These are phyloP conservation scores for Altica lythri DNA, from an alignment of 2,888 invertebrate species.

Conservation along the genomic window DNA sequence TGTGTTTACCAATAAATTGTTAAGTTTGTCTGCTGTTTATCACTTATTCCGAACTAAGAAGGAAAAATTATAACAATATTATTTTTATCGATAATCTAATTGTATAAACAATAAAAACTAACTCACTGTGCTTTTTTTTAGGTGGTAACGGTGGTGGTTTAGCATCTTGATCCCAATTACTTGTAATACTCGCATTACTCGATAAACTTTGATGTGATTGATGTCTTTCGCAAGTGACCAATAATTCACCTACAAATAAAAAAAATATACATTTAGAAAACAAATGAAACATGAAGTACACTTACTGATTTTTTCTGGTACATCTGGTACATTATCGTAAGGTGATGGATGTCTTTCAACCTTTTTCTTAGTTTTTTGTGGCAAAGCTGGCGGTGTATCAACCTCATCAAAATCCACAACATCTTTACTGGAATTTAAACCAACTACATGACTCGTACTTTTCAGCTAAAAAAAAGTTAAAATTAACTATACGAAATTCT, in stretches of 20 bases:
- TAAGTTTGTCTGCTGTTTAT: no score
- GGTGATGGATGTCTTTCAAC: slow-evolving; percentile 69
- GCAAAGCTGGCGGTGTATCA: slow-evolving; percentile 64
- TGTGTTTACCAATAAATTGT: no score
- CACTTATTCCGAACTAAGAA: no score
- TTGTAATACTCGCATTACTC: slow-evolving; percentile 38
- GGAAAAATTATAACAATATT: no score
- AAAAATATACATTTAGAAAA: slow-evolving; percentile 3
- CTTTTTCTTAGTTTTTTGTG: slow-evolving; percentile 64
- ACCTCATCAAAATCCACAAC: slow-evolving; percentile 39
- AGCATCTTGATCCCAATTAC: slow-evolving; percentile 60
- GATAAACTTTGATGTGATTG: slow-evolving; percentile 54
- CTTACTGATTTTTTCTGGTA: slow-evolving; percentile 47
- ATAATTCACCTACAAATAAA: slow-evolving; percentile 44
- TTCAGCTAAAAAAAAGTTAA: slow-evolving; percentile 13
- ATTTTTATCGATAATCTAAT: no score
- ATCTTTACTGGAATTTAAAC: slow-evolving; percentile 41
- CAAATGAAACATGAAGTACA: not conserved
- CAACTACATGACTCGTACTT: slow-evolving; percentile 33
- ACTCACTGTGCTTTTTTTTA: slow-evolving; percentile 95
- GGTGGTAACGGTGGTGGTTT: slow-evolving; percentile 89
- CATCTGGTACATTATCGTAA: slow-evolving; percentile 69
- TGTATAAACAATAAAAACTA: no score
- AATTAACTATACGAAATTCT: not conserved
- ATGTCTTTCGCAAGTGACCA: slow-evolving; percentile 56